Percentiles rank a stretch among this genome's conserved stretches.
phyloP scores from a whole-genome alignment of 2,113 vertebrate genomes.

The Castor canadensis region DNA sequence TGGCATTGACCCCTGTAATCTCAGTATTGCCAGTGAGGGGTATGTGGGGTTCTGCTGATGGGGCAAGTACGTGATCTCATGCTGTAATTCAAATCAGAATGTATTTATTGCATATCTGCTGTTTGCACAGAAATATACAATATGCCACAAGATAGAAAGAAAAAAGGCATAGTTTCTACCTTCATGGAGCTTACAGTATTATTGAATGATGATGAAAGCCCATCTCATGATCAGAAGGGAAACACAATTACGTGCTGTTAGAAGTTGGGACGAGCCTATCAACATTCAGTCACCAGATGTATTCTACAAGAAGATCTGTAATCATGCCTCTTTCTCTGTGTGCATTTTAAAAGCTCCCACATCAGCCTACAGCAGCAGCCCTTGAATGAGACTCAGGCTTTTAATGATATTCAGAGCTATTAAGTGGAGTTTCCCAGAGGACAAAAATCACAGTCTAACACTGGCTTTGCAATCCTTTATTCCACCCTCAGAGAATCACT shows the following conservation, averaged over 20 bases:
- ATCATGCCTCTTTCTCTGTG: neutral
- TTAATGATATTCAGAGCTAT: conserved; percentile 75
- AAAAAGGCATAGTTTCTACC: conserved; percentile 4
- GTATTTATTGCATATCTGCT: conserved; percentile 35
- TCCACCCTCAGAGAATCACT: conserved; percentile 54
- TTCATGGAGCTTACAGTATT: conserved; percentile 46
- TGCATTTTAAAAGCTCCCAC: conserved; percentile 39
- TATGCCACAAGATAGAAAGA: conserved; percentile 24
- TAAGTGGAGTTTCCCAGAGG: conserved; percentile 77
- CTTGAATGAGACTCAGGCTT: conserved; percentile 61
- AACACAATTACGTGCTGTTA: neutral
- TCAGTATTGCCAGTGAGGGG: conserved; percentile 53
- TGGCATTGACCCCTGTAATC: conserved; percentile 70
- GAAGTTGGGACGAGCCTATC: neutral
- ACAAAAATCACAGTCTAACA: conserved; percentile 67
- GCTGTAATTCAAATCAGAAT: conserved; percentile 35
- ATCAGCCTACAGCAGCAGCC: conserved; percentile 22
- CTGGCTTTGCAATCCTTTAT: conserved; percentile 65
- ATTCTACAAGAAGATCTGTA: neutral
- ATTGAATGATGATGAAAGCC: neutral
- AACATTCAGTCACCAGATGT: conserved; percentile 14
- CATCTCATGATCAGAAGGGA: neutral
- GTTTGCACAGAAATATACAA: neutral
- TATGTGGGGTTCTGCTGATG: conserved; percentile 42
- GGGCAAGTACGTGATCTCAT: conserved; percentile 47